Evolutionary conservation across 1,140 invertebrate genomes (phyloP), one percentile per base, ranked within the genome.

Genomic region (Drosophila nigrodunni): DNA sequence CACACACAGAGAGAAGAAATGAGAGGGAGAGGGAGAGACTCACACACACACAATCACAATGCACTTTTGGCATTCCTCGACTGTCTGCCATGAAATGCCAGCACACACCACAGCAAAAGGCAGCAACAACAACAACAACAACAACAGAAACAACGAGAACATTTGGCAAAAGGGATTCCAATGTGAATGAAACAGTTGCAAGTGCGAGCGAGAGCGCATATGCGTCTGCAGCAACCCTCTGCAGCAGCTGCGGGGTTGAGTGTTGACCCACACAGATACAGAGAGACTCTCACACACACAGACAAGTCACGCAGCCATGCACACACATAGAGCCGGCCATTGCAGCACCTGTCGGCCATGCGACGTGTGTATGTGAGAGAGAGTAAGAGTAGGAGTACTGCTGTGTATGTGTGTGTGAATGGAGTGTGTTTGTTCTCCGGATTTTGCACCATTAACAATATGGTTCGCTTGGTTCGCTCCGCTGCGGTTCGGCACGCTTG

Each of bases 331-430:
- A 55, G 78, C 64, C 81, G 81, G 86, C 82, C 86, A 90, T 90
- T 86, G 90, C 80, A 78, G 82, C 90, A 91, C 90, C 86, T 91
- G 90, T 91, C 90, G 89, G 89, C 90, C 86, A 90, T 91, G 87
- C 76, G 49, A 59, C 83, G 7, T 34, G 66, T 79, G 54, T 71
- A 46, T 37, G 54, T 73, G 54, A 39, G 34, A 30, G 66, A 74
- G 70, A 70, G 47, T 80, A 47, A 66, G 66, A 47, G 55, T 41
- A 39, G 21, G 44, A 50, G 67, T 70, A 57, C 71, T 50, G 34
- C 54, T 13, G 68, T 72, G 64, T 70, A 59, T 52, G 47, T 64
- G 49, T 7, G 49, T 37, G 72, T 78, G 74, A 74, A 65, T 50
- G 54, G 21, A 46, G 44, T 61, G 69, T 80, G 75, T 77, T 74